phyloP scores from a whole-genome alignment of 2,113 vertebrate genomes.

The Callopanchax toddi region DNA sequence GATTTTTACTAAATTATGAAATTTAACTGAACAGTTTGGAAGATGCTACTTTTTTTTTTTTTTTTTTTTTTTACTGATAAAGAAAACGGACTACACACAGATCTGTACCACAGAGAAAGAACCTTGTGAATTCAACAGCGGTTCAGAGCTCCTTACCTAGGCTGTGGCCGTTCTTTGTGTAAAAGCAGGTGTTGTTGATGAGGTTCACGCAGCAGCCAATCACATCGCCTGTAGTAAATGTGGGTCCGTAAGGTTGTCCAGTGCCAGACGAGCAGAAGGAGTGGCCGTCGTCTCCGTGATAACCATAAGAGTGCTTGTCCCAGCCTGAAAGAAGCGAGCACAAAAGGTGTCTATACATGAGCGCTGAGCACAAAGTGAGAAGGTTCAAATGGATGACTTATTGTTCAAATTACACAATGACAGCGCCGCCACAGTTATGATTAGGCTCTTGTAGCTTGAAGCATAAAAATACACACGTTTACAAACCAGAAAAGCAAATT shows the following conservation, averaged over 20 bases:
- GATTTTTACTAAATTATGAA: no score
- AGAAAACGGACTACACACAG: no score
- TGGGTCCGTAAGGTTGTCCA: conserved; percentile 95
- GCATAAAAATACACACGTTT: background rate
- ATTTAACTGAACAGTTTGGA: no score
- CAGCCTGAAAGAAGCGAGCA: conserved; percentile 81
- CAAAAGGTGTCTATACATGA: background rate
- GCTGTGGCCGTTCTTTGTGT: conserved; percentile 97
- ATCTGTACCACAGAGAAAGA: background rate
- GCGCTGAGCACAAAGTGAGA: background rate
- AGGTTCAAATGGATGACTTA: background rate
- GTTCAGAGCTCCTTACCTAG: conserved; percentile 83
- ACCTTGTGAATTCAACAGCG: no score
- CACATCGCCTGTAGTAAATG: conserved; percentile 96
- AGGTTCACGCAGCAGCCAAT: conserved; percentile 99
- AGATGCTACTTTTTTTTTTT: no score
- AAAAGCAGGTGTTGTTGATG: conserved; percentile 98
- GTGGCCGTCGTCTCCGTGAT: conserved; percentile 97
- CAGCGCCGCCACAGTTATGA: background rate
- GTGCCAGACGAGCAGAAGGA: conserved; percentile 98
- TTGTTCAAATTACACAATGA: background rate
- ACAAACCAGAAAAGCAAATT: background rate
- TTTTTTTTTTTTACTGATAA: background rate
- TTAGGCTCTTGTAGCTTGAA: background rate
- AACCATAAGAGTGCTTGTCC: conserved; percentile 99